Base-by-base conservation (phyloP, 2,113 vertebrate genomes). In the Austrofundulus limnaeus region DNA sequence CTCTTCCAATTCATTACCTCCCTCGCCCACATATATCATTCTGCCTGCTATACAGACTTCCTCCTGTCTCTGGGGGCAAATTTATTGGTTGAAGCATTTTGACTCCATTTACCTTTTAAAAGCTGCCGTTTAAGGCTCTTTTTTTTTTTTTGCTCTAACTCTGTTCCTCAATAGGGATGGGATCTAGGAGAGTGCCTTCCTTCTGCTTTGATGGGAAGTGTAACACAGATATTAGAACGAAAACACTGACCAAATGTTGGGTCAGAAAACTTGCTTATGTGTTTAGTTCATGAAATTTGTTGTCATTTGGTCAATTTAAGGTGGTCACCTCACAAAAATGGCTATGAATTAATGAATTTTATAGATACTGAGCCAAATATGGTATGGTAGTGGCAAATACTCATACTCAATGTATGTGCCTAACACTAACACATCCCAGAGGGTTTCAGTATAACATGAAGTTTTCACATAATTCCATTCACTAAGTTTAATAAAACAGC, bases 1-100 rank as follows among this genome's bases (percentile, higher is more conserved):
- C 89, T 70, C 83, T 89, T 91, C 89, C 89, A 81, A 86, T 91
- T 91, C 90, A 92, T 92, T 91, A 90, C 87, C 81, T 17, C 81
- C 47, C 43, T 85, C 25, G 66, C 81, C 81, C 85, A 85, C 87
- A 88, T 88, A 84, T 83, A 90, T 89, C 89, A 90, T 90, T 85
- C 88, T 88, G 78, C 79, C 82, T 55, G 64, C 84, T 78, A n/a
- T 62, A 80, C 62, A 75, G 82, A 77, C 86, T 85, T 72, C 78
- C 81, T 72, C 70, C 49, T 24, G 78, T 88, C 91, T 92, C 92
- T 72, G 58, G 86, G 87, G 91, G 86, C 74, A 83, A 81, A 88
- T 85, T 80, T 89, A 87, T 87, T 83, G 89, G 82, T 82, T 80
- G 77, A 80, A 83, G 85, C 87, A 81, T 88, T 91, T 93, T 88